These are phyloP conservation scores for Picathartes gymnocephalus DNA, from an alignment of 2,113 vertebrate species.

Conservation along the genomic window DNA sequence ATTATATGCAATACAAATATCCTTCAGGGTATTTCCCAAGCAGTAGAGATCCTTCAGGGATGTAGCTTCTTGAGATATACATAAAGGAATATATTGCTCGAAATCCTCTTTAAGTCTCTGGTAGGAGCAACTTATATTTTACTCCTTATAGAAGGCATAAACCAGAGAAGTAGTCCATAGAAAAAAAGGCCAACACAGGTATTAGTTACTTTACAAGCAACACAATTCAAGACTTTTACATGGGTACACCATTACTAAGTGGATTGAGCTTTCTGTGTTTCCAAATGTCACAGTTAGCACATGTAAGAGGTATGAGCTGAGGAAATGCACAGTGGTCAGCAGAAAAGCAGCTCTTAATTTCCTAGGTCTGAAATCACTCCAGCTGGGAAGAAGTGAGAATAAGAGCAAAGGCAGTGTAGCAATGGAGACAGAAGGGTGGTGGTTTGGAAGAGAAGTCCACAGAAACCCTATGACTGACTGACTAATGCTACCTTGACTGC, in stretches of 20 bases:
- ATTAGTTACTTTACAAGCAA: background rate
- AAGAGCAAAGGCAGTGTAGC: background rate
- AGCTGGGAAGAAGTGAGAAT: background rate
- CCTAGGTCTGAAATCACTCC: background rate
- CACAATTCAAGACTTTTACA: background rate
- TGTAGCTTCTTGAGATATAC: background rate
- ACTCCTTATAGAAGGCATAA: background rate
- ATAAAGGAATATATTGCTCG: background rate
- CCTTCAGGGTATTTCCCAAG: background rate
- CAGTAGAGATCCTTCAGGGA: background rate
- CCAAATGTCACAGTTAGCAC: background rate
- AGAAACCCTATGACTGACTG: background rate
- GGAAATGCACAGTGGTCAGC: background rate
- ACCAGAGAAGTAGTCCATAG: background rate
- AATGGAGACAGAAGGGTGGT: background rate
- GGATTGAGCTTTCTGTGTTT: conserved; percentile 13
- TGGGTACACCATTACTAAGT: background rate
- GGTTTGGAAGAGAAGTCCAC: background rate
- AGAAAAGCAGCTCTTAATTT: conserved; percentile 13
- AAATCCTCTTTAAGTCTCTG: background rate
- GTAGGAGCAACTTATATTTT: background rate
- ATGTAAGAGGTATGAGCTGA: background rate
- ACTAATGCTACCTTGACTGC: conserved; percentile 44
- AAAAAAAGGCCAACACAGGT: background rate
- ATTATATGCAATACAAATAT: background rate